Conservation (phyloP, 2,113 vertebrate species). For the Sebastes fasciatus region DNA sequence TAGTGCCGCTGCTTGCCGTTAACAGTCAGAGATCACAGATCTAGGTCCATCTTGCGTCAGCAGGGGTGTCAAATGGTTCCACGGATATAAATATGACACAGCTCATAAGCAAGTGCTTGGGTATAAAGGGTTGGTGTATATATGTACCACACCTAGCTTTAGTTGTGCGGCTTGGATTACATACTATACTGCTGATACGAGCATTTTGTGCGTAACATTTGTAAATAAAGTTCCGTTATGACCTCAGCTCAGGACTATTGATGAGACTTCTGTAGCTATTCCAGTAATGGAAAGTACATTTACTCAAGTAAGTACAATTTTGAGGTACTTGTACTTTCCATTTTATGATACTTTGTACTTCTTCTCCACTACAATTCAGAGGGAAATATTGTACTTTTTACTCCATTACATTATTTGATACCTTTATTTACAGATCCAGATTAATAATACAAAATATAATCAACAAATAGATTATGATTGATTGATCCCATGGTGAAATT, state of each 20-base stretch:
- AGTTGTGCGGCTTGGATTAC: conserved; percentile 65
- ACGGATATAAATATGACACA: conserved; percentile 82
- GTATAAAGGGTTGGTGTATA: conserved; percentile 71
- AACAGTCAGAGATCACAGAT: conserved; percentile 48
- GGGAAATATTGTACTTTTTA: too few species aligned
- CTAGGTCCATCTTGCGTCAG: conserved; percentile 77
- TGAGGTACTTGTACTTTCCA: not conserved
- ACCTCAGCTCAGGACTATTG: not conserved
- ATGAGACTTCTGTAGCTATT: not conserved
- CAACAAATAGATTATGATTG: not conserved
- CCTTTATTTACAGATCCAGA: not conserved
- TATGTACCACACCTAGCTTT: conserved; percentile 77
- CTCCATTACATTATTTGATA: not conserved
- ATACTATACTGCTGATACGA: conserved; percentile 70
- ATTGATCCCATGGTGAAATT: not conserved
- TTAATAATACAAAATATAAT: not conserved
- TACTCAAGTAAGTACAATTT: not conserved
- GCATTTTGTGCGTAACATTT: conserved; percentile 56
- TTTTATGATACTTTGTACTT: not conserved
- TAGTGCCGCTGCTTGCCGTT: not conserved
- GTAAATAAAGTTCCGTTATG: conserved; percentile 36
- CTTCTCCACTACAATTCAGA: not conserved
- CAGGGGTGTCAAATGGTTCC: conserved; percentile 80
- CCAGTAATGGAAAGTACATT: not conserved
- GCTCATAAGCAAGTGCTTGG: conserved; percentile 75